A percentile compares a stretch with the other conserved stretches of the same genome.
Evolutionary conservation across 2,113 vertebrate genomes (phyloP).

Genomic region (Lagenorhynchus albirostris): DNA sequence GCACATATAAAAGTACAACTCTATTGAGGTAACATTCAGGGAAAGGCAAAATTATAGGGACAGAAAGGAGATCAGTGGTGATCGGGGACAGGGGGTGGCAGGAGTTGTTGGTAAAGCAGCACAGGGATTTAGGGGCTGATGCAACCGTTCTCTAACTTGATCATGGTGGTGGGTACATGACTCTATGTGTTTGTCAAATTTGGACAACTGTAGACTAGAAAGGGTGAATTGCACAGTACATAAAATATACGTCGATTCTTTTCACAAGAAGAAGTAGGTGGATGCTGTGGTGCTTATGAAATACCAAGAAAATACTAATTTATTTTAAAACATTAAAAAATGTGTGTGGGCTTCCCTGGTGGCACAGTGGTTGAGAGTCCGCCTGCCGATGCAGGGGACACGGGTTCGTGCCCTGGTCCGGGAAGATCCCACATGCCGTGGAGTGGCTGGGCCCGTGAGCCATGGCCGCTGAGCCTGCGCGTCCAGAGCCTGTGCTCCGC

Average conservation of each 20-base stretch:
- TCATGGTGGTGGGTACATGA: neutral
- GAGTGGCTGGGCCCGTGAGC: too few relatives aligned
- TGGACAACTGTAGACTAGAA: neutral
- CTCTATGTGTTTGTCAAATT: neutral
- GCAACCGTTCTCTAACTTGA: neutral
- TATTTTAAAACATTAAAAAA: neutral
- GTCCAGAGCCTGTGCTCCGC: too few relatives aligned
- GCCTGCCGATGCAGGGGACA: too few relatives aligned
- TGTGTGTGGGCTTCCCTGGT: neutral
- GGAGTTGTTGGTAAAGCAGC: neutral
- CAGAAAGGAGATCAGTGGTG: neutral
- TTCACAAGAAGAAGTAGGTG: neutral
- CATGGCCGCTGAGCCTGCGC: too few relatives aligned
- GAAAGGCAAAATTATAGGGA: neutral
- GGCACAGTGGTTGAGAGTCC: too few relatives aligned
- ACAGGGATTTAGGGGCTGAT: neutral
- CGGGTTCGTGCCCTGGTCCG: too few relatives aligned
- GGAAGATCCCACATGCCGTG: too few relatives aligned
- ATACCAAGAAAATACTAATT: neutral
- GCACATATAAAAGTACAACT: neutral
- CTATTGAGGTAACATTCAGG: neutral
- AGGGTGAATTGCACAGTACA: neutral
- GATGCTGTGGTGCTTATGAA: neutral
- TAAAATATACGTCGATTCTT: neutral
- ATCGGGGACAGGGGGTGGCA: accelerated